These are phyloP conservation scores for Heterodera schachtii DNA, from an alignment of 1,140 invertebrate genomes.

Conservation along the genomic window DNA sequence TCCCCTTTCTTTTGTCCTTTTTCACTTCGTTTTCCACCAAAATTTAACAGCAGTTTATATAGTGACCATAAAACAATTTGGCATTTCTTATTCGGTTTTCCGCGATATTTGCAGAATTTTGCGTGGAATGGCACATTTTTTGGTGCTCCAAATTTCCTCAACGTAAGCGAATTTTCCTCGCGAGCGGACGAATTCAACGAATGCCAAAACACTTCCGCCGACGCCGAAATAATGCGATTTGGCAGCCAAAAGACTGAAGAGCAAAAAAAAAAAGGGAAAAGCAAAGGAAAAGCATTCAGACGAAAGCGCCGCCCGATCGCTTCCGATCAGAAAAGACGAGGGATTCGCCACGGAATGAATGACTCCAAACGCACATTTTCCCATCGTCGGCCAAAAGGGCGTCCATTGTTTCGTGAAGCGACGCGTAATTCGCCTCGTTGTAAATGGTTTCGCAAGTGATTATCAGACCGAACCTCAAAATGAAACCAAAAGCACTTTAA, in stretches of 20 bases:
- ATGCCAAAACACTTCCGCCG: conserved; percentile 29
- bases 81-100: not conserved
- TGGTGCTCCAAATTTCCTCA: conserved; percentile 26
- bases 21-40: not conserved
- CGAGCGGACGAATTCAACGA: conserved; percentile 29
- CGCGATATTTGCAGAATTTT: conserved; percentile 28
- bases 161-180: conserved; percentile 21
- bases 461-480: conserved; percentile 38
- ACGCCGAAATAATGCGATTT: conserved; percentile 44
- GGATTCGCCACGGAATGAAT: too few species aligned
- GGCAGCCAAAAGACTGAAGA: conserved; percentile 39
- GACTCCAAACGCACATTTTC: conserved; percentile 28
- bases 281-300: not conserved
- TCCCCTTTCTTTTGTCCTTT: not conserved
- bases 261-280: not conserved
- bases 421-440: conserved; percentile 39
- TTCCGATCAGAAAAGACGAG: too few species aligned
- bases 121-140: conserved; percentile 11
- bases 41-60: not conserved
- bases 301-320: too few species aligned
- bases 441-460: conserved; percentile 45
- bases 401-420: conserved; percentile 38
- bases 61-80: not conserved
- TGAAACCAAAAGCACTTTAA: too few species aligned
- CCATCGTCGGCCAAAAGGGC: conserved; percentile 21